Conservation (phyloP, 2,888 invertebrate genomes). For the Idaea straminata region DNA sequence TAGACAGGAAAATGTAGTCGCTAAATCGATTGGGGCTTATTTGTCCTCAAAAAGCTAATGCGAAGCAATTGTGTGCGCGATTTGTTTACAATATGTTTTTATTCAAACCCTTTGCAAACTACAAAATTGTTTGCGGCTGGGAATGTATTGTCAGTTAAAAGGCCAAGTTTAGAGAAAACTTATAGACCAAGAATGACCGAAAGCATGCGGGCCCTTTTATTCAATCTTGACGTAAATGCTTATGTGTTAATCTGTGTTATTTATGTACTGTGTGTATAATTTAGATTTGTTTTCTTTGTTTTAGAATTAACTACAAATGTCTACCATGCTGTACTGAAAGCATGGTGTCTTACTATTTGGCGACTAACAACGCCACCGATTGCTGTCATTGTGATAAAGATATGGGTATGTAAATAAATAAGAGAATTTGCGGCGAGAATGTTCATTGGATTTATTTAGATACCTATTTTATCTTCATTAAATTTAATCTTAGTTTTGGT, state of each 20-base stretch:
- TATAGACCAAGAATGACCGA: background rate
- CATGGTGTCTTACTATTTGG: slow-evolving; percentile 53
- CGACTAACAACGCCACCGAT: slow-evolving; percentile 58
- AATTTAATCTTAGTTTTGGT: too few species aligned
- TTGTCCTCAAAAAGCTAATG: too few species aligned
- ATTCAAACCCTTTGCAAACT: too few species aligned
- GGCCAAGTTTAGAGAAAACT: too few species aligned
- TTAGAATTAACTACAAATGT: slow-evolving; percentile 86
- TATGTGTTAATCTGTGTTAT: slow-evolving; percentile 5
- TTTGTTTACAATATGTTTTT: too few species aligned
- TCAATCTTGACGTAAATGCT: background rate
- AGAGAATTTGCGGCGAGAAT: slow-evolving; percentile 6
- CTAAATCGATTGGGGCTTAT: too few species aligned
- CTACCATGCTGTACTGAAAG: slow-evolving; percentile 86
- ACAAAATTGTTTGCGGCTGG: too few species aligned
- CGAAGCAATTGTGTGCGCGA: too few species aligned
- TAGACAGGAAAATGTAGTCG: too few species aligned
- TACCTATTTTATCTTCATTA: background rate
- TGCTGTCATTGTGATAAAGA: slow-evolving; percentile 87
- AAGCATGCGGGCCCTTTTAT: background rate
- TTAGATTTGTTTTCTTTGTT: background rate
- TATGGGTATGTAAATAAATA: slow-evolving; percentile 69
- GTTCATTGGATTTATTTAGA: background rate
- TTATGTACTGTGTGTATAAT: background rate
- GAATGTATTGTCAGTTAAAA: too few species aligned